Evolutionary conservation across 2,113 vertebrate genomes (phyloP), one percentile per base, ranked within the genome.

Genomic region (Muscicapa adusta): DNA sequence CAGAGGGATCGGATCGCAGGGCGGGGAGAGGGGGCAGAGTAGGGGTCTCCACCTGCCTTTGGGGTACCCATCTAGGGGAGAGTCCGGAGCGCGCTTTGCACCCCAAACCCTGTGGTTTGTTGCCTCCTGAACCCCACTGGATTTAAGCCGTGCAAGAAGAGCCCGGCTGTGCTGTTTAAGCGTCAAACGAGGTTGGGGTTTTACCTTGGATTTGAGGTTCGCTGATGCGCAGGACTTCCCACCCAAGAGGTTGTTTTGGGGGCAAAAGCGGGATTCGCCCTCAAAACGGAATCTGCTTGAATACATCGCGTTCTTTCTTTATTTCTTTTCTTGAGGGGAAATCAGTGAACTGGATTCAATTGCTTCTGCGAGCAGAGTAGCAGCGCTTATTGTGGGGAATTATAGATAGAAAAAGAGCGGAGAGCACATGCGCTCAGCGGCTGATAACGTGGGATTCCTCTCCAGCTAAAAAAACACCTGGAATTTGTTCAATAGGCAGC

Each of bases 11-110:
- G 16, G 50, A 4, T 34, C 10, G 9, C 22, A 26, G 60, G 20
- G 34, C 4, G 3, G 6, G 47, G 10, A 82, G n/a, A 2, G 3
- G 22, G 18, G 9, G 0, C 20, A 82, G 57, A 3, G 31, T 6
- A 6, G 33, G 15, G 12, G 1, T 10, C n/a, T 76, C 53, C 50
- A 74, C 9, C 54, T 61, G 28, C 14, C 1, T 61, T 76, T 17
- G 45, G 22, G 62, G 18, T 17, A 43, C 31, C 8, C 26, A 23
- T 12, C 23, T 8, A 6, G 0, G 16, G 50, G 29, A 74, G 43
- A 31, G 42, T 40, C 14, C 6, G 13, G 31, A 66, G 18, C 0
- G 2, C 42, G 10, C 6, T 70, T 88, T 16, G 20, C 31, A 28
- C 42, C 71, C 71, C 56, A 70, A 50, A 76, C 18, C 26, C 31